These are phyloP conservation scores for Halocaridina rubra DNA, from an alignment of 2,888 invertebrate genomes.

Conservation along the genomic window DNA sequence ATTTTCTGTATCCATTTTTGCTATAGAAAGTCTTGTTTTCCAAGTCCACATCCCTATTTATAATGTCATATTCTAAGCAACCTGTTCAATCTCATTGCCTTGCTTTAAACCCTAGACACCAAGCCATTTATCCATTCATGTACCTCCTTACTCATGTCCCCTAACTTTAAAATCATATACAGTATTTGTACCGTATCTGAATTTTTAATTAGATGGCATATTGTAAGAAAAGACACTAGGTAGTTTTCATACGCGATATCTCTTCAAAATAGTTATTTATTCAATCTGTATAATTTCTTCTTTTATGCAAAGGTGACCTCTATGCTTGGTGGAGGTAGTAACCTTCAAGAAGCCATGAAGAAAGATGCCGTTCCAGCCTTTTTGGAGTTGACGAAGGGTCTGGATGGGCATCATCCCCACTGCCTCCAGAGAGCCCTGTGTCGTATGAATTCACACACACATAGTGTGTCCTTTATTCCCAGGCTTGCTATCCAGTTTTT, in stretches of 20 bases:
- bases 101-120: neutral
- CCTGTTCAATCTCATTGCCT: neutral
- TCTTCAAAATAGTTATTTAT: neutral
- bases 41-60: too few relatives aligned
- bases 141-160: neutral
- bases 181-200: neutral
- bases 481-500: conserved; percentile 30
- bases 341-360: conserved; percentile 12
- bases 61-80: neutral
- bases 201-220: neutral
- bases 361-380: conserved; percentile 21
- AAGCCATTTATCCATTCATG: too few relatives aligned
- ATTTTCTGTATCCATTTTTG: too few relatives aligned
- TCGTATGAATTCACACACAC: conserved; percentile 34
- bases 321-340: neutral
- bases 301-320: conserved; percentile 20
- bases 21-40: too few relatives aligned
- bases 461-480: conserved; percentile 13
- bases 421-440: conserved; percentile 46
- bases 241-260: neutral
- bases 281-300: neutral
- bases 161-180: neutral
- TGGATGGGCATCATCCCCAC: conserved; percentile 40
- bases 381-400: conserved; percentile 14
- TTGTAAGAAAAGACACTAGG: too few relatives aligned